Evolutionary conservation across 2,797 vertebrate genomes (phyloP).

Genomic region (Eospalax fontanierii): DNA sequence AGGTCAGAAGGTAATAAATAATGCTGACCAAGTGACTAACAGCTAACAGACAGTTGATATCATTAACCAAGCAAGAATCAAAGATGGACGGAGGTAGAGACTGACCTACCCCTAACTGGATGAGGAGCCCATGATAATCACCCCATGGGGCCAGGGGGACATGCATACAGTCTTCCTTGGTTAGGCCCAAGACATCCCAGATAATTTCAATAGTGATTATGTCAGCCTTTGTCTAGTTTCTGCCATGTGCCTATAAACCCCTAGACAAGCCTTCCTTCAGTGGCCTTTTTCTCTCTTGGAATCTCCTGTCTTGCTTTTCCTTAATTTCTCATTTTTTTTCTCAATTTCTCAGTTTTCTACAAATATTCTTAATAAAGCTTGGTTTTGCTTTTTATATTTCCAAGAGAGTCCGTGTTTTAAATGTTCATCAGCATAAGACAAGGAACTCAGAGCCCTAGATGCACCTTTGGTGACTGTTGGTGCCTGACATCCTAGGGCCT

Average conservation of each 20-base stretch:
- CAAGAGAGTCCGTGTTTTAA: neutral
- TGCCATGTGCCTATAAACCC: neutral
- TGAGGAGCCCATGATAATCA: neutral
- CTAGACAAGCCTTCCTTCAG: neutral
- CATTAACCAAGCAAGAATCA: neutral
- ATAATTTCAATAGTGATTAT: neutral
- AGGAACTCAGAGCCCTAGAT: neutral
- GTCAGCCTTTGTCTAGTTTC: neutral
- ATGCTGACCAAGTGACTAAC: neutral
- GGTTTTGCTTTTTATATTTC: neutral
- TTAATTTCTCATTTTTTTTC: neutral
- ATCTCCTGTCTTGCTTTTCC: neutral
- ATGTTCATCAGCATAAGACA: neutral
- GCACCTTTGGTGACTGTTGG: neutral
- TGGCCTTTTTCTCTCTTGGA: neutral
- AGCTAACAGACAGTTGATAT: neutral
- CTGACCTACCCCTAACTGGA: neutral
- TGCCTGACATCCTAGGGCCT: neutral
- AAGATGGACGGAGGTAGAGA: neutral
- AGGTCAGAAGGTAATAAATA: neutral
- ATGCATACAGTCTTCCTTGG: neutral
- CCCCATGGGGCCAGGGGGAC: neutral
- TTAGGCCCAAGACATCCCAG: too few species aligned
- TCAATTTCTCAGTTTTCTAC: neutral
- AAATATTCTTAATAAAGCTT: neutral